Base-by-base conservation (phyloP, 35 echinoderm and acorn worm genomes). In the Stichopus chloronotus region DNA sequence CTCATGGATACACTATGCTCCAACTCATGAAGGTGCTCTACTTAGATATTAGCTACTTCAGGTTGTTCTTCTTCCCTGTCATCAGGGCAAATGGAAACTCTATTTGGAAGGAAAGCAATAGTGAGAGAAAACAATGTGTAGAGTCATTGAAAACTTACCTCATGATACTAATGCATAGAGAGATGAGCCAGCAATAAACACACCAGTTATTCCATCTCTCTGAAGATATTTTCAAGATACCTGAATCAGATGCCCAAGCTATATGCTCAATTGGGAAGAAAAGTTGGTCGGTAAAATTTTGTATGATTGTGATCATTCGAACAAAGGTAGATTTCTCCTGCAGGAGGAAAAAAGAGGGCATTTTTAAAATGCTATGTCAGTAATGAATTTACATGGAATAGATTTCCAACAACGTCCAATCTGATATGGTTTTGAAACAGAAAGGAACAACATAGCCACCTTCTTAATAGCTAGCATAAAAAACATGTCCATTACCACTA, bases 241-340 rank as follows among this genome's bases (percentile, higher is more conserved):
- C 92, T 30, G 90, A 87, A 24, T 97, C 96, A 76, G 93, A 91
- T 57, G 94, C 93, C 96, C 96, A 97, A 14, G 96, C 96, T 12
- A 95, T 97, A 82, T 97, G 96, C 81, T 97, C 96, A 55, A 95
- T 55, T 11, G 94, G 91, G 55, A 95, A 97, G 91, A 95, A 97
- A 1, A 79, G 17, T 87, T 97, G 96, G 30, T 97, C 94, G 21
- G 90, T 72, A 1, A 91, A 16, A 76, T 94, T 94, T 23, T 97
- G 92, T 4, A 91, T 24, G 8, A 97, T 57, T 65, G 94, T 81
- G 9, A 97, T 58, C 53, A 90, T 7, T 60, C 93, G 72, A 43
- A 97, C 52, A 72, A 93, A 84, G n/a, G 81, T 9, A 21, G 78
- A 88, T 53, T 90, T 92, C 86, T 97, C 96, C 96, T 97, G 91